Percentiles rank a stretch among this genome's conserved stretches.
Evolutionary conservation across 1,140 invertebrate species (phyloP).

Genomic region (Orussus abietinus): DNA sequence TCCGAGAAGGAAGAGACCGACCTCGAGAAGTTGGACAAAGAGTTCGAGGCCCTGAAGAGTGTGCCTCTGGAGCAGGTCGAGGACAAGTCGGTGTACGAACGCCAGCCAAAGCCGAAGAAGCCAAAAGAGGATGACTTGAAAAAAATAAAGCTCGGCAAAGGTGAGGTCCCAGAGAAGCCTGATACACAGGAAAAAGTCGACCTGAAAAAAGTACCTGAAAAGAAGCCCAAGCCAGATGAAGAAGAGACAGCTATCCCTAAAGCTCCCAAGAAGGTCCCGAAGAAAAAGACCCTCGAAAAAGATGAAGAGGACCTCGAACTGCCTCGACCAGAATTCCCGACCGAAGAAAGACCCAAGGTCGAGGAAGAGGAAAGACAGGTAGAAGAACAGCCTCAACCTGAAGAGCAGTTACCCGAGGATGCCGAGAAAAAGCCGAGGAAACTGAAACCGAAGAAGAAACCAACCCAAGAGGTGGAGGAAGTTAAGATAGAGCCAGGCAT

Average conservation of each 20-base stretch:
- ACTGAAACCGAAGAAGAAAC: constrained; percentile 1
- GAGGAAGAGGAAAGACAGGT: constrained; percentile 17
- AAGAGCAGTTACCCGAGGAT: too few relatives aligned
- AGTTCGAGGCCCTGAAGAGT: constrained; percentile 44
- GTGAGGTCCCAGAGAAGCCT: constrained; percentile 23
- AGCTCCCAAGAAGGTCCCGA: constrained; percentile 12
- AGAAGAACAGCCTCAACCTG: constrained; percentile 17
- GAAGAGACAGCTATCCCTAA: background rate
- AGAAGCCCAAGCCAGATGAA: constrained; percentile 3
- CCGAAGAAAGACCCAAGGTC: constrained; percentile 20
- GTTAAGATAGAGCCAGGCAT: constrained; percentile 10
- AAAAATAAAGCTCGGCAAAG: constrained; percentile 23
- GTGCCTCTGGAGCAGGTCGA: constrained; percentile 30
- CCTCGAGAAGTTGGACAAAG: constrained; percentile 23
- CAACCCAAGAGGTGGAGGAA: constrained; percentile 10
- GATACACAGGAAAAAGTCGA: constrained; percentile 23
- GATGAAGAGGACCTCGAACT: constrained; percentile 20
- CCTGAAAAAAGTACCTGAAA: constrained; percentile 21
- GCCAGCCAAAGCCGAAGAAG: constrained; percentile 16
- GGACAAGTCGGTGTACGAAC: constrained; percentile 14
- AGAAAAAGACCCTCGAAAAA: constrained; percentile 12
- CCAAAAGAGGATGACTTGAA: constrained; percentile 16
- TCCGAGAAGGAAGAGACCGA: constrained; percentile 24
- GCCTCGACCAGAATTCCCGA: constrained; percentile 13
- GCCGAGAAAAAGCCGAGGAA: constrained; percentile 13